Evolutionary conservation across 1,140 invertebrate species (phyloP).

Genomic region (Nilaparvata lugens): DNA sequence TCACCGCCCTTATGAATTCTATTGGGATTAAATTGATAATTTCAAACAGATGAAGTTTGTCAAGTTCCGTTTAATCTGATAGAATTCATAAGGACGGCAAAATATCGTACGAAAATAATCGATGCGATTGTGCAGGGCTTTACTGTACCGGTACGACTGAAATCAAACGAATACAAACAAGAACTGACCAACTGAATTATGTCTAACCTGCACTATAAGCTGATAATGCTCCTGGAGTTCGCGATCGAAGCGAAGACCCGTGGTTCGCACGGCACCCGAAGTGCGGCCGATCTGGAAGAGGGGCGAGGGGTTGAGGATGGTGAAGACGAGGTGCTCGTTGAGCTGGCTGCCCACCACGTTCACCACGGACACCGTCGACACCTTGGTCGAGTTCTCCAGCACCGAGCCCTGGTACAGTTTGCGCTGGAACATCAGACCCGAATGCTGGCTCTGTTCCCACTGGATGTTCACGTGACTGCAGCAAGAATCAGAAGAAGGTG

Average conservation of each 20-base stretch:
- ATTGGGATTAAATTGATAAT: no score
- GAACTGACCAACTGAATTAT: not conserved
- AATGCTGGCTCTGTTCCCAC: constrained; percentile 62
- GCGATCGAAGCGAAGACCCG: constrained; percentile 73
- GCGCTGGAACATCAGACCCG: constrained; percentile 73
- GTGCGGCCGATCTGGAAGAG: constrained; percentile 84
- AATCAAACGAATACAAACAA: no score
- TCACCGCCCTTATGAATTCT: no score
- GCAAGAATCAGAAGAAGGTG: no score
- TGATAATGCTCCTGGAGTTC: constrained; percentile 71
- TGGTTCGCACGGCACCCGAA: constrained; percentile 80
- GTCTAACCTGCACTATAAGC: constrained; percentile 65
- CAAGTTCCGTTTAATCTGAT: no score
- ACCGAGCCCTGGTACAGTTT: constrained; percentile 68
- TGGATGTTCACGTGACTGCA: constrained; percentile 39
- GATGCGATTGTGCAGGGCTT: no score
- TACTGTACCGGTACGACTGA: no score
- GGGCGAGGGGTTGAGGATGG: constrained; percentile 78
- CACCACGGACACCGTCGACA: constrained; percentile 67
- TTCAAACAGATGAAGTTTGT: no score
- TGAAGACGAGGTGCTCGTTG: constrained; percentile 81
- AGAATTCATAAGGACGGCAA: no score
- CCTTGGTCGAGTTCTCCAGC: constrained; percentile 76
- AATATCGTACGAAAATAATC: no score
- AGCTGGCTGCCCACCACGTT: constrained; percentile 76